Conservation (phyloP, 37 sponge, comb jelly and placozoan species). For the Aplysina aerophoba region DNA sequence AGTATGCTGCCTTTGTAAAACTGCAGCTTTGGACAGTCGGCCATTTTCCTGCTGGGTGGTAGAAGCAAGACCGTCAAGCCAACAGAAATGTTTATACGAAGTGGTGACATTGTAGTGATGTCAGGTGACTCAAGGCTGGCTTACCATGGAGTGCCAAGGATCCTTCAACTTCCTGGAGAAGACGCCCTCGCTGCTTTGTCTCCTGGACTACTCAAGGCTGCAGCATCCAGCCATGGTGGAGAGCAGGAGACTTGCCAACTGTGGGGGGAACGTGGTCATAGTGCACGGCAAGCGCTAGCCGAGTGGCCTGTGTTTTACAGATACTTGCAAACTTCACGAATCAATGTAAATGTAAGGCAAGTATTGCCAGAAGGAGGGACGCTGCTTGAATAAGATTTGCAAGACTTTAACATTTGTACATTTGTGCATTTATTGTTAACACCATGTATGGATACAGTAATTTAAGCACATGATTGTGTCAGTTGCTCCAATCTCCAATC, state of each 20-base stretch:
- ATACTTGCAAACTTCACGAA: slow-evolving; percentile 74
- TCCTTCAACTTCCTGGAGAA: slow-evolving; percentile 44
- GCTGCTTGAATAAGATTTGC: too few relatives aligned
- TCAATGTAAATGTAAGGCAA: slow-evolving; percentile 91
- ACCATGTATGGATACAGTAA: too few relatives aligned
- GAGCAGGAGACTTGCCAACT: neutral
- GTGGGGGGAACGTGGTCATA: neutral
- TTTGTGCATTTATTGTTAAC: too few relatives aligned
- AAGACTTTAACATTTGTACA: too few relatives aligned
- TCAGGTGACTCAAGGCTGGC: slow-evolving; percentile 77
- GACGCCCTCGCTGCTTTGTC: neutral
- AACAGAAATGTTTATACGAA: slow-evolving; percentile 61
- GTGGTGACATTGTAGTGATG: slow-evolving; percentile 92
- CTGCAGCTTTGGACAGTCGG: slow-evolving; percentile 89
- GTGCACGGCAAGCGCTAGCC: neutral
- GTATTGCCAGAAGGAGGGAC: slow-evolving; percentile 41
- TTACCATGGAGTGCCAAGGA: slow-evolving; percentile 89
- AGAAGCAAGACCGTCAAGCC: slow-evolving; percentile 63
- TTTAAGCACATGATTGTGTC: too few relatives aligned
- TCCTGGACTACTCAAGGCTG: neutral
- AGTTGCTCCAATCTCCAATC: too few relatives aligned
- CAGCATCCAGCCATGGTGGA: neutral
- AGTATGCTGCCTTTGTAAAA: neutral
- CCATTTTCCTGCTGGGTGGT: slow-evolving; percentile 91
- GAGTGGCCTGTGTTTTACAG: slow-evolving; percentile 52